Base-by-base conservation (phyloP, 2,888 invertebrate species). In the Mechanitis mazaeus region DNA sequence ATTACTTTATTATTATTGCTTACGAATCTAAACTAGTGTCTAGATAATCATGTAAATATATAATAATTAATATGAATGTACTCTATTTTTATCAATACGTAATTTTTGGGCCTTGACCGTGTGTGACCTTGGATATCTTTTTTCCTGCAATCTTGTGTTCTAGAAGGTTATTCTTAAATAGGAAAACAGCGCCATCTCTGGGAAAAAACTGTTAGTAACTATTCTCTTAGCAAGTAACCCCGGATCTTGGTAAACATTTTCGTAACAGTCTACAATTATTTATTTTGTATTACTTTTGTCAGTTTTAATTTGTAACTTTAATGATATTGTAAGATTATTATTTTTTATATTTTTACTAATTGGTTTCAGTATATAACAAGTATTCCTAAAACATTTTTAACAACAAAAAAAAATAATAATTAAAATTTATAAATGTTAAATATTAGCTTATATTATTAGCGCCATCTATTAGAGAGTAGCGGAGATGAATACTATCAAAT, bases 71-170 rank as follows among this genome's bases (percentile, higher is more conserved):
- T 3, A 11, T 31, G 50, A 31, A 31, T 50, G 45, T 60, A 28
- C 9, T 56, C 55, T 62, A 45, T 54, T 56, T 61, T 56, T n/a
- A 47, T 50, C 50, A 60, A 58, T 60, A 58, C 59, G 54, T 62
- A 33, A 64, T 63, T 66, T 65, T 65, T 61, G 63, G 33, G 42
- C 70, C 65, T 71, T 71, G 70, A 68, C 68, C 67, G 66, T 28
- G 6, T 53, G 20, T 64, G 56, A 69, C 67, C 69, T 68, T 66
- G 68, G 58, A 38, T 54, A 55, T 55, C 47, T 54, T 33, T 65
- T 73, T 70, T 70, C 65, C 66, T 64, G 58, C 58, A 70, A 72
- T 73, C 69, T 71, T 65, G 72, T 67, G 67, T 74, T 78, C 79
- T 78, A 75, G 77, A 78, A 79, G 59, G 60, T 70, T 70, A 71